Conservation (phyloP, 2,888 invertebrate species). For the Chymomyza amoena region DNA sequence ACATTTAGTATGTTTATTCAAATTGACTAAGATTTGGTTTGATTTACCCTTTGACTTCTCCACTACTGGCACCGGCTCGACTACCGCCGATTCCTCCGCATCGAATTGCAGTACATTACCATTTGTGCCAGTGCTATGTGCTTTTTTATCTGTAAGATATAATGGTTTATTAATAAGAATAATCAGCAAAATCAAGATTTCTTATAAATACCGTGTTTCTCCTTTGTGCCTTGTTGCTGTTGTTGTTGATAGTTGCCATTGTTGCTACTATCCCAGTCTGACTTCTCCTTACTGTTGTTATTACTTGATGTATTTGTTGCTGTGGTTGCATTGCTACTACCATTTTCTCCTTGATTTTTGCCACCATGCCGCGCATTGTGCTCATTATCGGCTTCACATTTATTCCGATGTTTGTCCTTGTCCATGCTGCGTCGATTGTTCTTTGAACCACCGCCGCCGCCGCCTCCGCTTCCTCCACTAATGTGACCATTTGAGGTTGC, state of each 20-base stretch:
- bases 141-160: conserved; percentile 52
- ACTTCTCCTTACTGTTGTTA: conserved; percentile 69
- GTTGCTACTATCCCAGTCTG: conserved; percentile 69
- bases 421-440: conserved; percentile 77
- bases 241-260: conserved; percentile 60
- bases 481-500: conserved; percentile 72
- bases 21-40: not conserved
- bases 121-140: conserved; percentile 57
- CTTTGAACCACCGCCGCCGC: conserved; percentile 60
- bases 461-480: conserved; percentile 24
- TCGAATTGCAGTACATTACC: conserved; percentile 75
- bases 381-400: conserved; percentile 53
- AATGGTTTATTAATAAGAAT: not conserved
- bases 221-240: conserved; percentile 66
- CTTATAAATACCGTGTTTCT: conserved; percentile 55
- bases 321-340: conserved; percentile 44
- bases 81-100: conserved; percentile 66
- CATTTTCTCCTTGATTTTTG: conserved; percentile 59
- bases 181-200: not conserved
- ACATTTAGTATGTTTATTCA: not conserved
- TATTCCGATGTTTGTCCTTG: conserved; percentile 75
- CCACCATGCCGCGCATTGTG: conserved; percentile 50
- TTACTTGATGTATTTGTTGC: conserved; percentile 49
- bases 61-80: conserved; percentile 61
- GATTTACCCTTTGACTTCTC: conserved; percentile 75